Evolutionary conservation across 2,113 vertebrate species (phyloP).

Genomic region (Saimiri boliviensis): DNA sequence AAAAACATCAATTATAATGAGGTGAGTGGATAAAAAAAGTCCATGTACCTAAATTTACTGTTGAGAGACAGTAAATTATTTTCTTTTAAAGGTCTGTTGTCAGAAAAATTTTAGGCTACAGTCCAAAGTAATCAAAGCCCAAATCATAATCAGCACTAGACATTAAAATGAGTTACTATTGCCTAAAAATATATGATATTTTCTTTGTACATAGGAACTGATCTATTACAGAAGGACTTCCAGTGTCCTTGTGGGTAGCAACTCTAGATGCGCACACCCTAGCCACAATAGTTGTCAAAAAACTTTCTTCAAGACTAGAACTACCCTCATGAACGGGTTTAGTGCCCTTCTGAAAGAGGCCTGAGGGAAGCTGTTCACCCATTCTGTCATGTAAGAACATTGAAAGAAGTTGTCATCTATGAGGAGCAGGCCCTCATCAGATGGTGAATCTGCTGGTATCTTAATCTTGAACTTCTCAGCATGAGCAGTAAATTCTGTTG

Average conservation of each 20-base stretch:
- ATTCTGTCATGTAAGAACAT: background rate
- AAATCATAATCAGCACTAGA: conserved; percentile 32
- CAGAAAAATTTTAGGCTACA: background rate
- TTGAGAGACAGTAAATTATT: conserved; percentile 27
- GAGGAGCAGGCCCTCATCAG: too few species aligned
- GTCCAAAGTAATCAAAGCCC: conserved; percentile 41
- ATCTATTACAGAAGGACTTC: background rate
- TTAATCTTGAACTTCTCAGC: background rate
- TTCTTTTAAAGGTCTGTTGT: conserved; percentile 40
- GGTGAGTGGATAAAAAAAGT: background rate
- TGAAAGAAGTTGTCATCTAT: too few species aligned
- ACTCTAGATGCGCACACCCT: background rate
- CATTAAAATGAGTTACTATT: background rate
- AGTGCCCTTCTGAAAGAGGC: background rate
- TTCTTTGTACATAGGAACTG: background rate
- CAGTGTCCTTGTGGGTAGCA: background rate
- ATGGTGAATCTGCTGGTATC: too few species aligned
- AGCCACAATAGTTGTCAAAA: background rate
- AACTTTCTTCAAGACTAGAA: background rate
- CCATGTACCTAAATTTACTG: conserved; percentile 9
- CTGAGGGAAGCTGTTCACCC: background rate
- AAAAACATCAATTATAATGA: background rate
- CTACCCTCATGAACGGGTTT: background rate
- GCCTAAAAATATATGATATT: background rate
- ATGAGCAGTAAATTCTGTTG: background rate